Conservation (phyloP, 2,797 vertebrate species). For the Anas flavirostris region DNA sequence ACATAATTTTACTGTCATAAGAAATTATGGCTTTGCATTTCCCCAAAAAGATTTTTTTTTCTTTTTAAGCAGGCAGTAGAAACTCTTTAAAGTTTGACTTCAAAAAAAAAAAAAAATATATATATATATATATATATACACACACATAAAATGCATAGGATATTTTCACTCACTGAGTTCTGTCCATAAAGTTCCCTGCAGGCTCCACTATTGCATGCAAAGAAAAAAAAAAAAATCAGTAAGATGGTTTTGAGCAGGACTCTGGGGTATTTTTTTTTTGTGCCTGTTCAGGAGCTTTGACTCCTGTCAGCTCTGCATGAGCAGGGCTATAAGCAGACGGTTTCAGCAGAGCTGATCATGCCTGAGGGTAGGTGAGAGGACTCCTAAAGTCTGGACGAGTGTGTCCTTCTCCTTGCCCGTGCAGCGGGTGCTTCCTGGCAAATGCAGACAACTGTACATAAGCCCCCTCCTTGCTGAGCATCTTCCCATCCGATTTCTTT, state of each 20-base stretch:
- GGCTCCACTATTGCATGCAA: background rate
- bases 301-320: background rate
- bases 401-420: background rate
- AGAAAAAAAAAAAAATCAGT: background rate
- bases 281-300: background rate
- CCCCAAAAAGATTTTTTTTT: background rate
- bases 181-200: background rate
- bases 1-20: slow-evolving; percentile 13
- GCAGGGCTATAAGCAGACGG: background rate
- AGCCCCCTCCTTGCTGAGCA: background rate
- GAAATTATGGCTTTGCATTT: background rate
- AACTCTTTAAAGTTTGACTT: background rate
- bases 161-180: no score
- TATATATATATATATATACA: accelerated
- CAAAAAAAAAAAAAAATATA: background rate
- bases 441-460: background rate
- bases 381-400: background rate
- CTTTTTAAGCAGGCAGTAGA: background rate
- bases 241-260: background rate
- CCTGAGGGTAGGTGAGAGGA: background rate
- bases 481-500: background rate
- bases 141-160: background rate
- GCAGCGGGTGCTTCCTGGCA: background rate
- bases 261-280: no score
- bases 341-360: background rate